These are phyloP conservation scores for Leucosticte australis DNA, from an alignment of 2,113 vertebrate genomes.

Conservation along the genomic window DNA sequence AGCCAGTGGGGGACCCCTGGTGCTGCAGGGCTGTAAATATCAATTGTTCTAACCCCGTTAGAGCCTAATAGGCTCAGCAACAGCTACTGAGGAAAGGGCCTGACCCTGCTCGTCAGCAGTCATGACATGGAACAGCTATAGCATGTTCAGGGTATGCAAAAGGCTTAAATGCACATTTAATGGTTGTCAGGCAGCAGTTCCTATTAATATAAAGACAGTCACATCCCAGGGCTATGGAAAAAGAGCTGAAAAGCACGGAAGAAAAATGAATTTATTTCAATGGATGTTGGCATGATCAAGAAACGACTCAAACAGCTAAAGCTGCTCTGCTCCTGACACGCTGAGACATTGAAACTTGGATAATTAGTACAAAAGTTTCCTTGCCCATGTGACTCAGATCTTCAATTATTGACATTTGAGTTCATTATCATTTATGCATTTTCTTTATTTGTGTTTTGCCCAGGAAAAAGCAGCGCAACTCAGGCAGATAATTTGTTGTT, in stretches of 20 bases:
- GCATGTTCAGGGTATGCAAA: slow-evolving; percentile 62
- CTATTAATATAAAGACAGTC: slow-evolving; percentile 61
- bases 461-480: slow-evolving; percentile 3
- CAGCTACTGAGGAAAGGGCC: slow-evolving; percentile 53
- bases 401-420: slow-evolving; percentile 43
- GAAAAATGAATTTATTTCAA: slow-evolving; percentile 58
- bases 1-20: background rate
- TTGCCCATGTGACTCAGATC: background rate
- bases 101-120: slow-evolving; percentile 55
- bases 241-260: background rate
- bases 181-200: slow-evolving; percentile 62
- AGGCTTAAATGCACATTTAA: slow-evolving; percentile 68
- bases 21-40: slow-evolving; percentile 55
- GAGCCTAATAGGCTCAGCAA: slow-evolving; percentile 59
- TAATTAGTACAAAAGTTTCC: slow-evolving; percentile 29
- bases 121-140: slow-evolving; percentile 59
- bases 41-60: slow-evolving; percentile 54
- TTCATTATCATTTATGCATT: slow-evolving; percentile 29
- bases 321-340: background rate
- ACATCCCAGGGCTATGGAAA: slow-evolving; percentile 56
- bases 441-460: slow-evolving; percentile 24
- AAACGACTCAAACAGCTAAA: background rate
- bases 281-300: background rate
- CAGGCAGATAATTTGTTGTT: slow-evolving; percentile 53
- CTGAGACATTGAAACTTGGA: background rate